Percentiles rank a stretch among this genome's conserved stretches.
phyloP scores from a whole-genome alignment of 1,140 invertebrate species.

The Phenacoccus solenopsis region DNA sequence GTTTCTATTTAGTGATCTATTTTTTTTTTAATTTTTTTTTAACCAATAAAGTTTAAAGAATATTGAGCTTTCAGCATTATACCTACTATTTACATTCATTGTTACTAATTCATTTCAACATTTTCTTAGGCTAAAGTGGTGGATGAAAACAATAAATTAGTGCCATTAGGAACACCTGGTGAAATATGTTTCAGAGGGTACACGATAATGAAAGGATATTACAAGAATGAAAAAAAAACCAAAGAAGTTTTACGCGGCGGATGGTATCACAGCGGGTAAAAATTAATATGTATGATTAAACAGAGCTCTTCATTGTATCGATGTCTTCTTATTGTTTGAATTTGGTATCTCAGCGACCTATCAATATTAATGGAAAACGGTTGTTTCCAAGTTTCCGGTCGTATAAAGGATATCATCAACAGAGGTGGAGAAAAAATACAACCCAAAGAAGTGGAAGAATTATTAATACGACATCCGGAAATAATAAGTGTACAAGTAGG shows the following conservation, averaged over 20 bases:
- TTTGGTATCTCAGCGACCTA: constrained; percentile 57
- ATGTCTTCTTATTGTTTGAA: too few relatives aligned
- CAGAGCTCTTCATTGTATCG: too few relatives aligned
- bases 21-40: too few relatives aligned
- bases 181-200: constrained; percentile 76
- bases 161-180: constrained; percentile 61
- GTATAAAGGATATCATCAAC: constrained; percentile 81
- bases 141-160: constrained; percentile 50
- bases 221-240: constrained; percentile 68
- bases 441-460: constrained; percentile 76
- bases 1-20: too few relatives aligned
- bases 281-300: background rate
- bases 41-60: too few relatives aligned
- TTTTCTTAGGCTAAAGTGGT: constrained; percentile 50
- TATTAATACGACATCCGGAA: constrained; percentile 59
- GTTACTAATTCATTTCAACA: too few relatives aligned
- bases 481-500: constrained; percentile 64
- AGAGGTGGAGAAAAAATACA: constrained; percentile 85
- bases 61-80: too few relatives aligned
- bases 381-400: constrained; percentile 63
- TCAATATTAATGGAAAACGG: constrained; percentile 61
- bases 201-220: constrained; percentile 72
- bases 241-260: constrained; percentile 52
- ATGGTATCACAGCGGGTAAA: constrained; percentile 50
- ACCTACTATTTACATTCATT: too few relatives aligned